Base-by-base conservation (phyloP, 2,797 vertebrate species). In the Crotalus adamanteus region DNA sequence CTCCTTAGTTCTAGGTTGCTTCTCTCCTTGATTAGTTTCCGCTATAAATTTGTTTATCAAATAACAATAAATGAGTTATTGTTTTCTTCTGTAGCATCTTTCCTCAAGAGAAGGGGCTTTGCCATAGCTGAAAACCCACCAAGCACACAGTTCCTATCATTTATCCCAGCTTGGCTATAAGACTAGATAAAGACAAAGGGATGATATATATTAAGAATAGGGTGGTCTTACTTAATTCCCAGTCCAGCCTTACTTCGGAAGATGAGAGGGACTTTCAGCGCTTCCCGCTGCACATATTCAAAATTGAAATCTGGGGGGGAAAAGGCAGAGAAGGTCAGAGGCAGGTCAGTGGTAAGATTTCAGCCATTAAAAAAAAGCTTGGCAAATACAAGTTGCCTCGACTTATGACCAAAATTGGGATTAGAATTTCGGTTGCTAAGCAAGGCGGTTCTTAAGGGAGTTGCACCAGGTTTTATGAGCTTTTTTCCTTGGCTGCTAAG, bases 201-300 rank as follows among this genome's bases (percentile, higher is more conserved):
- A 91, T 9, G 7, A 83, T 88, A 91, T 51, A 91, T 37, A 55
- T 95, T 88, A 89, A 87, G 91, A 95, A 93, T 88, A 94, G 65
- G 31, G 65, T 69, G n/a, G 14, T 98, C 98, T 98, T 98, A 99
- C 99, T 98, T 99, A 97, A 99, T 99, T 96, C 99, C 99, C 51
- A 99, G 98, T 96, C 98, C 99, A 94, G 99, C 98, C 97, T 98
- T 99, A 96, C 98, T 98, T 97, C 98, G 98, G 97, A 99, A 99
- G 95, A 99, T 97, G 87, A 99, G 98, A 16, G 99, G 99, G 90
- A 98, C 97, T 96, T 98, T 97, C 88, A 99, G 98, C 87, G 98
- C 99, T 97, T 99, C 99, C 97, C 97, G 98, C 96, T 99, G 99
- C 95, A 99, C 99, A 86, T 99, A 99, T 93, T 99, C 99, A 97